Evolutionary conservation across 1,140 invertebrate species (phyloP).

Genomic region (Drosophila nigromelanica): DNA sequence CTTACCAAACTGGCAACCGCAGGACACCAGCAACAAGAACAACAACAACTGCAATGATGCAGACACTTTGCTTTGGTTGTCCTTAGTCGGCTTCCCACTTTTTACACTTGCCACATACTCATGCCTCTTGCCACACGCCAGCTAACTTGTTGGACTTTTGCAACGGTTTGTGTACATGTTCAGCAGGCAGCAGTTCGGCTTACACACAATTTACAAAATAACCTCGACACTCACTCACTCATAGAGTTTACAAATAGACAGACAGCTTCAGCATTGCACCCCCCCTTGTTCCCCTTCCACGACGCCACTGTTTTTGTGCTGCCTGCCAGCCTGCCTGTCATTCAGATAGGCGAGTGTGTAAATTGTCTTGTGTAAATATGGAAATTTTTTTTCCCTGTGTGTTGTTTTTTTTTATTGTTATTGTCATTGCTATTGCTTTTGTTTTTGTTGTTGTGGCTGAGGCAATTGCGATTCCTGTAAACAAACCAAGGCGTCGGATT

Average conservation of each 20-base stretch:
- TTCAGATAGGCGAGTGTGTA: conserved; percentile 61
- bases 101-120: conserved; percentile 28
- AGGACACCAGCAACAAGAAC: conserved; percentile 36
- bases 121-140: conserved; percentile 26
- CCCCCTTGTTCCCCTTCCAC: not conserved
- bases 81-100: conserved; percentile 47
- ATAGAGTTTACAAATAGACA: conserved; percentile 42
- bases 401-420: conserved; percentile 31
- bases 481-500: conserved; percentile 77
- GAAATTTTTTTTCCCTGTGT: conserved; percentile 47
- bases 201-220: conserved; percentile 78
- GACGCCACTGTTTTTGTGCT: not conserved
- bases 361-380: conserved; percentile 79
- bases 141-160: conserved; percentile 75
- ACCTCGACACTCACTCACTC: conserved; percentile 51
- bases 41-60: conserved; percentile 39
- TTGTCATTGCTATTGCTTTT: conserved; percentile 42
- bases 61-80: conserved; percentile 47
- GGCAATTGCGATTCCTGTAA: conserved; percentile 62
- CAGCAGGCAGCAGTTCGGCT: conserved; percentile 72
- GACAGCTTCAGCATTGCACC: conserved; percentile 20
- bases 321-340: conserved; percentile 40
- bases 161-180: conserved; percentile 54
- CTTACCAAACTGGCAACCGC: conserved; percentile 32
- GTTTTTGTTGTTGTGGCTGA: conserved; percentile 47